Evolutionary conservation across 2,113 vertebrate species (phyloP), one percentile per base, ranked within the genome.

Genomic region (Hypocryptadius cinnamomeus): DNA sequence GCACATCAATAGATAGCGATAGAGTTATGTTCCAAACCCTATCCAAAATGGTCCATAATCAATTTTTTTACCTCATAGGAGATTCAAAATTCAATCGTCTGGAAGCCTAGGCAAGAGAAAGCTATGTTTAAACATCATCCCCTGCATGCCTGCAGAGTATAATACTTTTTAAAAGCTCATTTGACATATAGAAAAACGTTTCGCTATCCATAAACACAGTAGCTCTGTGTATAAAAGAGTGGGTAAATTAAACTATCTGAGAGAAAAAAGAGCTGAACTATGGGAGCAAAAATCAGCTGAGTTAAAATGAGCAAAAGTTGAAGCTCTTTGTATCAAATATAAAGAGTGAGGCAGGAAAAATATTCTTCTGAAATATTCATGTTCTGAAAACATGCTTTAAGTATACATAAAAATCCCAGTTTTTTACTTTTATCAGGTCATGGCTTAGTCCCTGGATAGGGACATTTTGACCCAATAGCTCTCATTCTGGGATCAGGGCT

Each of bases 121-220:
- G 90, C 88, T 94, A 97, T 97, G 97, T 96, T 97, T 98, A 97
- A 97, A 97, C 93, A 97, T 97, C 93, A 96, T 95, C 85, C 90
- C 93, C 92, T 96, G 91, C 77, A 66, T 96, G 89, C 94, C 85
- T 44, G 91, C 50, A 84, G 94, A 96, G 90, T 79, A 94, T 87
- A 96, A 97, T 96, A 96, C 84, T 93, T 96, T 96, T 96, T 35
- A 95, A 96, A 97, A 82, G 79, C 81, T 95, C 96, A 93, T 93
- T 76, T 95, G 94, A 96, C 93, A 89, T 78, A 87, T 72, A 95
- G 78, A 93, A 92, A 97, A 96, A 84, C 82, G 96, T 89, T 81
- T 85, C 79, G 44, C 87, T 91, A 83, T 79, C 90, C 79, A 91
- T 94, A 96, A 96, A 93, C 82, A 95, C 92, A 83, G 85, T 79